Evolutionary conservation across 1,140 invertebrate genomes (phyloP).

Genomic region (Euura lappo): DNA sequence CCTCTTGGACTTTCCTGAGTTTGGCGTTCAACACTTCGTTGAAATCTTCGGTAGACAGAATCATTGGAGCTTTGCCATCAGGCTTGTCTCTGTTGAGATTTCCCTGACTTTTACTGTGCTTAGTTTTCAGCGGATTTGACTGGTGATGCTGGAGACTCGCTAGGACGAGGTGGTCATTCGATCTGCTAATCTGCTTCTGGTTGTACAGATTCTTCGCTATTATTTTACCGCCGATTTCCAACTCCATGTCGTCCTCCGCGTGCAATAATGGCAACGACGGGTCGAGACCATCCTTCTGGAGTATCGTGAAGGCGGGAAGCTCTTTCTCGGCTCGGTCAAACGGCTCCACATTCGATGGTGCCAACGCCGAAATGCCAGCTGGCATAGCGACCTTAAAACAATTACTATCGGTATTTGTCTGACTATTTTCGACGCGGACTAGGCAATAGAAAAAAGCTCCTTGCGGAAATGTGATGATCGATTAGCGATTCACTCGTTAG

Average conservation of each 20-base stretch:
- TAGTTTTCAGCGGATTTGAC: constrained; percentile 43
- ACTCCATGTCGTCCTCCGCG: constrained; percentile 23
- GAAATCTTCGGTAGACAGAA: constrained; percentile 61
- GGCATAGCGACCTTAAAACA: neutral
- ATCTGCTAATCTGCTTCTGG: constrained; percentile 45
- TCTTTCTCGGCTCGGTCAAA: constrained; percentile 11
- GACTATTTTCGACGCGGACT: no score
- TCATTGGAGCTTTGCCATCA: constrained; percentile 33
- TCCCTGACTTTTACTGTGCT: constrained; percentile 55
- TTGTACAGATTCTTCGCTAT: constrained; percentile 32
- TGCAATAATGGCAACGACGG: constrained; percentile 48
- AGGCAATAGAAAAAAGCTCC: no score
- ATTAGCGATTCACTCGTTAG: no score
- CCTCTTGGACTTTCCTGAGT: constrained; percentile 66
- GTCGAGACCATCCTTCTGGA: constrained; percentile 49
- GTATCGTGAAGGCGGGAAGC: constrained; percentile 43
- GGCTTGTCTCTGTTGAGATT: constrained; percentile 37
- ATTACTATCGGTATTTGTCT: no score
- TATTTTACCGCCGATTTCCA: constrained; percentile 26
- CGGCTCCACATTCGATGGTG: neutral
- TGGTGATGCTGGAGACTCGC: constrained; percentile 46
- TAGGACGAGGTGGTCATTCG: constrained; percentile 49
- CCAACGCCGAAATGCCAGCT: constrained; percentile 10
- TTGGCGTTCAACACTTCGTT: constrained; percentile 70
- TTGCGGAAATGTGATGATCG: no score